Base-by-base conservation (phyloP, 2,113 vertebrate species). In the Ptilorrhoa leucosticta region DNA sequence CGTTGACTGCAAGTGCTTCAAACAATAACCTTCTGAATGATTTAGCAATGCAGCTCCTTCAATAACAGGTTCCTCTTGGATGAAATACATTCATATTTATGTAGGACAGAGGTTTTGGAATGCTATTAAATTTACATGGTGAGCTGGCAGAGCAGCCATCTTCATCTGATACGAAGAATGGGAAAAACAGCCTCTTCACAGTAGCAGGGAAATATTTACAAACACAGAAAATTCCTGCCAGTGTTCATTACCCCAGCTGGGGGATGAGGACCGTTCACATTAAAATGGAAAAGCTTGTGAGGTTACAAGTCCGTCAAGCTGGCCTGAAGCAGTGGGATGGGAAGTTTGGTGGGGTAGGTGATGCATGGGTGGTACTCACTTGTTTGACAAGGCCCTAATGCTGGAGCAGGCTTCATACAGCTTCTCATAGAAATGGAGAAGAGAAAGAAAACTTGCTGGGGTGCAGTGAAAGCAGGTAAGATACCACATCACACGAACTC, bases 81-180 rank as follows among this genome's bases (percentile, higher is more conserved):
- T 94, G 84, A 77, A 96, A 91, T 24, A 31, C 83, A 28, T 82
- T 87, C 72, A 23, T 70, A 60, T 84, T 97, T 96, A 84, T 92
- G 81, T 96, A 91, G 57, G 92, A 70, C 91, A 26, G 18, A 92
- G 89, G 45, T 57, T 96, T 94, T 39, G 66, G 86, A 96, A 81
- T 72, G 78, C 87, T 81, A 86, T 97, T 96, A 97, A 96, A 95
- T 95, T 90, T 96, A 93, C 91, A 86, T 71, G 80, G 89, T 6
- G 35, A 89, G 82, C 87, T 87, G 77, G 75, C 94, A 72, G 47
- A 95, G 61, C 48, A 82, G 42, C 70, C 93, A 64, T 94, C 82
- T 91, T 85, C 79, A 80, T 44, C 65, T 17, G 26, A 33, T 54
- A 39, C 0, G 2, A 86, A 61, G 3, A 26, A 44, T 51, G 26